Evolutionary conservation across 2,113 vertebrate species (phyloP).

Genomic region (Grallaria varia): DNA sequence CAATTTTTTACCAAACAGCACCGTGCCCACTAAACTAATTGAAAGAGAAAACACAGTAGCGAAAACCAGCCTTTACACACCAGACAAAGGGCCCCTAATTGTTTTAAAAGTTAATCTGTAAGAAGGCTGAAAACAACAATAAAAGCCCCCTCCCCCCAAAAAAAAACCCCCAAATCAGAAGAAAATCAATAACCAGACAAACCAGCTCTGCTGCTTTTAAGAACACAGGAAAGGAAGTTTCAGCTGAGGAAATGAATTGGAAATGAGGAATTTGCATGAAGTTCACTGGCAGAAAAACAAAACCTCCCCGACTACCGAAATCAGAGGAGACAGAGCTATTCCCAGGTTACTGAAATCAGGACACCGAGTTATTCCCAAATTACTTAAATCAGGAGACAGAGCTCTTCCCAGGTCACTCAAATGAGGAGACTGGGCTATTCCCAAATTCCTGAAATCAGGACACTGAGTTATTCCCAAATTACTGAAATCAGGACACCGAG

Average conservation of each 20-base stretch:
- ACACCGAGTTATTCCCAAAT: too few relatives aligned
- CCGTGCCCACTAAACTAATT: neutral
- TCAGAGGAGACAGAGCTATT: neutral
- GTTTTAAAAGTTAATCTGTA: neutral
- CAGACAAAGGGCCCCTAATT: neutral
- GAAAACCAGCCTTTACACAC: neutral
- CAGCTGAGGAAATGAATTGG: neutral
- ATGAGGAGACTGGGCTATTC: too few relatives aligned
- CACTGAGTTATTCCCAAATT: too few relatives aligned
- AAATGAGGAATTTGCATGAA: neutral
- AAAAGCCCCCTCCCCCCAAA: neutral
- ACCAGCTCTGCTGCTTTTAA: neutral
- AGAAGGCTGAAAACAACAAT: neutral
- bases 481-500: too few relatives aligned
- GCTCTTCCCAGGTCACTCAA: too few relatives aligned
- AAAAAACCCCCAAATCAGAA: neutral
- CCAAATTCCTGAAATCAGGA: too few relatives aligned
- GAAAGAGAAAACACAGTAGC: neutral
- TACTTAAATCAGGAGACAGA: too few relatives aligned
- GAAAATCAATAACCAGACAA: neutral
- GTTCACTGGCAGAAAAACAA: neutral
- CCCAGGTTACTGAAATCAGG: neutral
- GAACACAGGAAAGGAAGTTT: neutral
- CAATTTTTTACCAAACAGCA: neutral
- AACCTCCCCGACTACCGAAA: too few relatives aligned